Evolutionary conservation across 2,888 invertebrate species (phyloP).

Genomic region (Ochropacha duplaris): DNA sequence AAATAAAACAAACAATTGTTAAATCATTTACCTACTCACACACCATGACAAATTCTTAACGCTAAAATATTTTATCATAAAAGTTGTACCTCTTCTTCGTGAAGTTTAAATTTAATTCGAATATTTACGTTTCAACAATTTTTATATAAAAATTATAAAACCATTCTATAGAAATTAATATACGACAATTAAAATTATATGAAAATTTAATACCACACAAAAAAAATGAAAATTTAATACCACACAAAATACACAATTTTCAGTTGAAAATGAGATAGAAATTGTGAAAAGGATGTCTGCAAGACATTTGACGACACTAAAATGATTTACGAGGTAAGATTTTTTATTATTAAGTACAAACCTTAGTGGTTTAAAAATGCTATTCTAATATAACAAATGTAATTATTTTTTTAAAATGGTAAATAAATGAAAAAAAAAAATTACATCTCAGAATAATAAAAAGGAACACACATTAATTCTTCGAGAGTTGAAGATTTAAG

Average conservation of each 20-base stretch:
- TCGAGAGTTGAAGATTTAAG: too few relatives aligned
- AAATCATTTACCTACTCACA: not conserved
- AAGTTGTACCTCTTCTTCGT: not conserved
- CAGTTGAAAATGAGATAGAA: too few relatives aligned
- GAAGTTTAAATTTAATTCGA: not conserved
- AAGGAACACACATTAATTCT: too few relatives aligned
- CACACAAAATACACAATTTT: not conserved
- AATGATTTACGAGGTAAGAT: conserved; percentile 34
- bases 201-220: not conserved
- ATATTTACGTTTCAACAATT: not conserved
- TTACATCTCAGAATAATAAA: too few relatives aligned
- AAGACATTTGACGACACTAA: conserved; percentile 12
- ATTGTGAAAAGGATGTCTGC: conserved; percentile 14
- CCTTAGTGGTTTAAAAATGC: too few relatives aligned
- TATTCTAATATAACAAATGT: too few relatives aligned
- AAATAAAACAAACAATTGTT: not conserved
- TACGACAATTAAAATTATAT: not conserved
- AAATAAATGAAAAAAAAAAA: too few relatives aligned
- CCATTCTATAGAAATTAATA: not conserved
- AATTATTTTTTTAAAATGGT: too few relatives aligned
- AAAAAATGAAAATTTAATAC: not conserved
- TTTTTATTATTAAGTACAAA: not conserved
- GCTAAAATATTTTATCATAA: not conserved
- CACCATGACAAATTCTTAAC: not conserved
- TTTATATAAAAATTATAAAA: not conserved